Evolutionary conservation across 2,797 vertebrate species (phyloP).

Genomic region (Sebastes kiyomatsui): DNA sequence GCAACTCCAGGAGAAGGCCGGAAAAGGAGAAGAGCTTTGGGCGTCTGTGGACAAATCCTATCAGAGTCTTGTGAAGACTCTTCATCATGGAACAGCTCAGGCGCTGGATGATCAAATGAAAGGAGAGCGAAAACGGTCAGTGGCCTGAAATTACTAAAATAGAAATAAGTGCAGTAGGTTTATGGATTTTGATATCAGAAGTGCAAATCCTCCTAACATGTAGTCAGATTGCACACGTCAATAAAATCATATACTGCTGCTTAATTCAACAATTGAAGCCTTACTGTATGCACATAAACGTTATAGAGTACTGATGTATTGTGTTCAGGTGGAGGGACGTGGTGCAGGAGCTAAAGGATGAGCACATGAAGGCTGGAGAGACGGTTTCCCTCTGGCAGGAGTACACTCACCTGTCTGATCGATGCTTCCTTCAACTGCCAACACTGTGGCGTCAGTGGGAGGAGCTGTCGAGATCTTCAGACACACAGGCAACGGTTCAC

Average conservation of each 20-base stretch:
- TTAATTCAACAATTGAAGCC: neutral
- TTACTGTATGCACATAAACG: neutral
- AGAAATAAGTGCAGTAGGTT: too few species aligned
- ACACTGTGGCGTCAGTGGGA: conserved; percentile 77
- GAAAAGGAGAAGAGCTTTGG: conserved; percentile 79
- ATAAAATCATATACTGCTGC: neutral
- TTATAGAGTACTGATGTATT: neutral
- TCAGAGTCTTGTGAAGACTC: conserved; percentile 45
- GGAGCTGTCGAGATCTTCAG: conserved; percentile 65
- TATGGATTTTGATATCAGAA: neutral
- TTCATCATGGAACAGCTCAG: conserved; percentile 50
- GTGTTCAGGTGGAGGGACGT: conserved; percentile 83
- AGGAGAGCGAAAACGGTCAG: conserved; percentile 70
- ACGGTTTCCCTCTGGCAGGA: conserved; percentile 83
- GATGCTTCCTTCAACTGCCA: conserved; percentile 52
- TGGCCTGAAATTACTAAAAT: neutral
- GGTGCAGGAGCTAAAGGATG: conserved; percentile 77
- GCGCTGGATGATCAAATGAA: conserved; percentile 62
- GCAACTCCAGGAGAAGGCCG: conserved; percentile 83
- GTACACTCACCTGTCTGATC: conserved; percentile 58
- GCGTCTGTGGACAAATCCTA: conserved; percentile 44
- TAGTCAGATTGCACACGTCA: neutral
- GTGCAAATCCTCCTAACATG: neutral
- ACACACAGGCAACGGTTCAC: conserved; percentile 44
- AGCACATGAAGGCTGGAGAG: conserved; percentile 61